Base-by-base conservation (phyloP, 2,113 vertebrate genomes). In the Triplophysa tibetana region DNA sequence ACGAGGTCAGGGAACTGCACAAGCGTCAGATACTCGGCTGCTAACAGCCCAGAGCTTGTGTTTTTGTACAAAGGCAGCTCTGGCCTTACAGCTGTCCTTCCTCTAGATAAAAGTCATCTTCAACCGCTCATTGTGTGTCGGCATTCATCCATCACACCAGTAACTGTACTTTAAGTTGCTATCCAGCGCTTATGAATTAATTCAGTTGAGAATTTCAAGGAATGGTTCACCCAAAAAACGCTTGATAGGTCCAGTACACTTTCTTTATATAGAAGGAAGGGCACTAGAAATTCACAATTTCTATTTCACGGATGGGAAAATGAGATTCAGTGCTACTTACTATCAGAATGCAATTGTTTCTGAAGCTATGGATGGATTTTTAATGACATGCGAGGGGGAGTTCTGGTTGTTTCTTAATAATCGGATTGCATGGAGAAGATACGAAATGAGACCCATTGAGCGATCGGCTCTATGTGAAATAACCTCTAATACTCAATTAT, bases 1-100 rank as follows among this genome's bases (percentile, higher is more conserved):
- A 65, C 17, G 26, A 77, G 75, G 75, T 77, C 75, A 77, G 62
- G 43, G 75, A 77, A 77, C 61, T 13, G 24, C 48, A 65, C 8
- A 75, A 75, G 41, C 41, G 10, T 41, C 73, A 50, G 23, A 75
- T 62, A 75, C 56, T 38, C 21, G 23, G 16, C 60, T 54, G 61
- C 45, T 52, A 65, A 65, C 50, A 1, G 62, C 75, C 62, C 43
- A 11, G 19, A 66, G 75, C 74, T 65, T 52, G 61, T 77, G 43
- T 52, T 54, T 50, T 26, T 45, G 4, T 45, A 77, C 61, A 24
- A 65, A 62, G 62, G 26, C 75, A 29, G 26, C 19, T 21, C 62
- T 77, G 43, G 62, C 74, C 74, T 65, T 24, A 52, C 62, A 50
- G 16, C 43, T 62, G 19, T 77, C 62, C 45, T 77, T 38, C 61